Conservation (phyloP, 2,113 vertebrate species). For the Sterna hirundo region DNA sequence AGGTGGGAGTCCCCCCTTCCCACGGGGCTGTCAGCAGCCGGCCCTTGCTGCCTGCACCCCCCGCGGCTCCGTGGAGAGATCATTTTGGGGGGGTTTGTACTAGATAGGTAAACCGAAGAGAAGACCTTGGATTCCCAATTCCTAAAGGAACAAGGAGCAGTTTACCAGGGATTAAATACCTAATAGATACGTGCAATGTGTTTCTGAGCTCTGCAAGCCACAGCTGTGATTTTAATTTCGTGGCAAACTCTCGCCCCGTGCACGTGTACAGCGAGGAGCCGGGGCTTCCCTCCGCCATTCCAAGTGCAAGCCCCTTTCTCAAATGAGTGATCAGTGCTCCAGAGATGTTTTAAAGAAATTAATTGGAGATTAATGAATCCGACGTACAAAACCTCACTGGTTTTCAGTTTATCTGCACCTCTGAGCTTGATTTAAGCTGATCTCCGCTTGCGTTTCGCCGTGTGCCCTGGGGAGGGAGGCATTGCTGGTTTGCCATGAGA, state of each 20-base stretch:
- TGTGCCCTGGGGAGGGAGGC: background rate
- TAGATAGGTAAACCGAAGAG: background rate
- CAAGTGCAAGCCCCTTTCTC: background rate
- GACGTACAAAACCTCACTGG: background rate
- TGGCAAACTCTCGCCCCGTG: background rate
- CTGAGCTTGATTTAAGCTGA: background rate
- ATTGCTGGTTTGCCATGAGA: background rate
- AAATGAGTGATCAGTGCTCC: background rate
- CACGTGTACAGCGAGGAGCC: fast-evolving
- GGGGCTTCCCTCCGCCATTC: background rate
- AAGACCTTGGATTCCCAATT: background rate
- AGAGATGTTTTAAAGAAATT: background rate
- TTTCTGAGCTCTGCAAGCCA: background rate
- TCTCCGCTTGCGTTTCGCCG: background rate
- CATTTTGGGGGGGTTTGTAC: fast-evolving
- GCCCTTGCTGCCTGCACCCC: fast-evolving
- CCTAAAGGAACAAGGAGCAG: background rate
- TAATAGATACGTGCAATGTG: background rate
- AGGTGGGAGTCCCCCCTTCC: background rate
- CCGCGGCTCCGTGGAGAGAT: background rate
- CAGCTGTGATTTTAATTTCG: background rate
- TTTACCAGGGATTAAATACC: background rate
- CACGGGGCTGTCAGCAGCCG: background rate
- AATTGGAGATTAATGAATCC: background rate
- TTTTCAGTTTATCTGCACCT: background rate